A percentile compares a stretch with the other conserved stretches of the same genome.
These are phyloP conservation scores for Dendrolimus kikuchii DNA, from an alignment of 1,140 invertebrate species.

Conservation along the genomic window DNA sequence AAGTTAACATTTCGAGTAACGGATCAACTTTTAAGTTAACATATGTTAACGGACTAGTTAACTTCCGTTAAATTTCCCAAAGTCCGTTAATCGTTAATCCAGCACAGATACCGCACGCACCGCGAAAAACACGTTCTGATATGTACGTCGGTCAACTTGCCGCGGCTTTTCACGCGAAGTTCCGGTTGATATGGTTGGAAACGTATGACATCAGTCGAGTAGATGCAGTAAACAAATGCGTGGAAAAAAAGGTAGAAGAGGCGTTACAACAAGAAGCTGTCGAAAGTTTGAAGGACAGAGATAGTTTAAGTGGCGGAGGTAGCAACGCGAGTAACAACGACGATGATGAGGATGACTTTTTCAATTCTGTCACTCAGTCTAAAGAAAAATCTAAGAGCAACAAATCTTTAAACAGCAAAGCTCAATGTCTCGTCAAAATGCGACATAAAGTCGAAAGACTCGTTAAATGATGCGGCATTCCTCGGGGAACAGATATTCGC, in stretches of 20 bases:
- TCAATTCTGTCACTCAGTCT: slow-evolving; percentile 24
- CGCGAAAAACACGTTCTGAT: too few species aligned
- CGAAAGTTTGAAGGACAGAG: slow-evolving; percentile 20
- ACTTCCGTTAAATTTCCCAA: background rate
- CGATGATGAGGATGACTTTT: slow-evolving; percentile 21
- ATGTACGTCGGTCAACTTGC: too few species aligned
- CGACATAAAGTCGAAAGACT: slow-evolving; percentile 5
- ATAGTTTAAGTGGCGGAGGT: slow-evolving; percentile 17
- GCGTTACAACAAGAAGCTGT: slow-evolving; percentile 19
- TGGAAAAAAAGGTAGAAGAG: slow-evolving; percentile 26
- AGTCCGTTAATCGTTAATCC: slow-evolving; percentile 2
- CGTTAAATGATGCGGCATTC: slow-evolving; percentile 7
- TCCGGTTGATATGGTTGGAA: slow-evolving; percentile 19
- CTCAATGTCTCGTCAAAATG: slow-evolving; percentile 6
- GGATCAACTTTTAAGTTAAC: background rate
- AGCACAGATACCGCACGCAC: slow-evolving; percentile 21
- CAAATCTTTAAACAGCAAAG: slow-evolving; percentile 16
- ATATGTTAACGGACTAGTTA: too few species aligned
- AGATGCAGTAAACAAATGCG: slow-evolving; percentile 19
- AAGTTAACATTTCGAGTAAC: slow-evolving; percentile 3
- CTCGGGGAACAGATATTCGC: too few species aligned
- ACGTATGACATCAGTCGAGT: slow-evolving; percentile 21
- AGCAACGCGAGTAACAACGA: slow-evolving; percentile 18
- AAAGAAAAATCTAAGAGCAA: slow-evolving; percentile 18
- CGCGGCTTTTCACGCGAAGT: slow-evolving; percentile 15